phyloP scores from a whole-genome alignment of 1,140 invertebrate species.

The Philaenus spumarius region DNA sequence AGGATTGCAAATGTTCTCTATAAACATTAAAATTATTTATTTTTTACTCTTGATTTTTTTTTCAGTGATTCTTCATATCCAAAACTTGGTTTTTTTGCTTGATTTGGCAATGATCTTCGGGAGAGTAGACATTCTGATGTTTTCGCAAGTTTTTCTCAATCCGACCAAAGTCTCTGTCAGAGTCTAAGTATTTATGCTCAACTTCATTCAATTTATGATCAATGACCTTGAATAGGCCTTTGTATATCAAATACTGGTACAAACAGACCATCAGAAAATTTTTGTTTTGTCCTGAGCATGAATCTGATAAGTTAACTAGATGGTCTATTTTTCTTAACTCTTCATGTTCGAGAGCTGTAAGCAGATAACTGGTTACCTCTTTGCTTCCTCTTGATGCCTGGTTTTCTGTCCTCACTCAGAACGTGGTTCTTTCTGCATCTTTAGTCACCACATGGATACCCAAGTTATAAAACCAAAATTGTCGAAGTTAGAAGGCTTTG shows the following conservation, averaged over 20 bases:
- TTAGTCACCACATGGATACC: too few species aligned
- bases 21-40: too few species aligned
- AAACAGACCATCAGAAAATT: slow-evolving; percentile 11
- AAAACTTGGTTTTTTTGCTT: too few species aligned
- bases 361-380: background rate
- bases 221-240: slow-evolving; percentile 13
- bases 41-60: background rate
- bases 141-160: slow-evolving; percentile 5
- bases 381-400: slow-evolving; percentile 1
- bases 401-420: background rate
- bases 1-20: background rate
- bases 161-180: slow-evolving; percentile 8
- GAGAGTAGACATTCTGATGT: too few species aligned
- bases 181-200: slow-evolving; percentile 7
- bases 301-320: too few species aligned
- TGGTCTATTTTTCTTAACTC: background rate
- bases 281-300: slow-evolving; percentile 11
- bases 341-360: too few species aligned
- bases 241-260: slow-evolving; percentile 5
- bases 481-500: slow-evolving; percentile 3
- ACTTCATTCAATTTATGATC: slow-evolving; percentile 10
- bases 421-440: too few species aligned
- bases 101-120: background rate
- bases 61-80: background rate
- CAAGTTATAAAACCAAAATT: too few species aligned